Percentiles rank a stretch among this genome's conserved stretches.
Conservation (phyloP, 2,113 vertebrate species). For the Carassius gibelio region DNA sequence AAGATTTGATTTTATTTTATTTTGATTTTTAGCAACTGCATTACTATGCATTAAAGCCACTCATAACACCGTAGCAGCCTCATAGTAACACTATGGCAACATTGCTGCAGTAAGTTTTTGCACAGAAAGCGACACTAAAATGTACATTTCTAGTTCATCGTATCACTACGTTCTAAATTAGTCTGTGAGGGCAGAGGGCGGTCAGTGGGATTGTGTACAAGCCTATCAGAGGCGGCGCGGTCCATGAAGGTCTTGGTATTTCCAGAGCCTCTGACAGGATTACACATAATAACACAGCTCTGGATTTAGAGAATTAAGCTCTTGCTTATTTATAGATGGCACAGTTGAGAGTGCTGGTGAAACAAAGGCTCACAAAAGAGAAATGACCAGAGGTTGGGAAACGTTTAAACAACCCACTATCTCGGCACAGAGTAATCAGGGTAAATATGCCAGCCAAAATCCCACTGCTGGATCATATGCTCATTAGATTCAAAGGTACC, state of each 20-base stretch:
- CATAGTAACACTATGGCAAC: neutral
- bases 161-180: neutral
- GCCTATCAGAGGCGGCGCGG: neutral
- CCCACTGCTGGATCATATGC: neutral
- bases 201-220: conserved; percentile 1
- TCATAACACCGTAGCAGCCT: neutral
- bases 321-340: conserved; percentile 56
- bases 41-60: neutral
- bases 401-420: neutral
- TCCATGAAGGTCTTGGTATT: conserved; percentile 47
- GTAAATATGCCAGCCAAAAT: conserved; percentile 30
- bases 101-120: neutral
- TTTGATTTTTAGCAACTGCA: neutral
- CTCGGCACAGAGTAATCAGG: conserved; percentile 14
- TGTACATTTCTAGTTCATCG: neutral
- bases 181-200: neutral
- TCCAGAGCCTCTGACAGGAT: conserved; percentile 54
- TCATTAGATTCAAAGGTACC: conserved; percentile 12
- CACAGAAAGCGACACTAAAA: neutral
- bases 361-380: conserved; percentile 32
- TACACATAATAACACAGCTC: conserved; percentile 54
- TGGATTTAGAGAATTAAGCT: conserved; percentile 59
- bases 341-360: neutral
- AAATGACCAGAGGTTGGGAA: conserved; percentile 29
- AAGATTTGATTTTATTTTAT: neutral